Conservation (phyloP, 92 coral and sea anemone genomes). For the Zoanthus sociatus region DNA sequence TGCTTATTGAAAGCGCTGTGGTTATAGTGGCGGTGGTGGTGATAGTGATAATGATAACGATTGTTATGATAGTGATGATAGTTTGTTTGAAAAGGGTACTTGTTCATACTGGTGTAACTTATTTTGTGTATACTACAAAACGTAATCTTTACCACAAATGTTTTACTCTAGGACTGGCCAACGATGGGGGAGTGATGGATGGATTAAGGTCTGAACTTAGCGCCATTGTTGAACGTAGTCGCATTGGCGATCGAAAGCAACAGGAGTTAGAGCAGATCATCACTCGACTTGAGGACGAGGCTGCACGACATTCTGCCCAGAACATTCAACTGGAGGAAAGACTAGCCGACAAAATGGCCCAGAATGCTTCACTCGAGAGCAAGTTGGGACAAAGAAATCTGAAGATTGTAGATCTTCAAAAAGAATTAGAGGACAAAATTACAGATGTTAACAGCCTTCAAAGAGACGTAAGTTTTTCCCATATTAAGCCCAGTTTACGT, state of each 20-base stretch:
- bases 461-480: constrained; percentile 72
- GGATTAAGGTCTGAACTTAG: constrained; percentile 96
- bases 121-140: too few species aligned
- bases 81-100: too few species aligned
- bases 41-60: too few species aligned
- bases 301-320: constrained; percentile 80
- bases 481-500: not conserved
- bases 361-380: constrained; percentile 84
- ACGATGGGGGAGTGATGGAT: constrained; percentile 97
- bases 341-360: constrained; percentile 92
- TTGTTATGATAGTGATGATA: too few species aligned
- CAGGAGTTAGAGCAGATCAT: constrained; percentile 92
- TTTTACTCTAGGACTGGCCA: constrained; percentile 66
- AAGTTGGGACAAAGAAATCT: constrained; percentile 91
- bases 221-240: constrained; percentile 94
- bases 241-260: constrained; percentile 97
- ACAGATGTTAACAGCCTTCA: constrained; percentile 75
- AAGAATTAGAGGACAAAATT: constrained; percentile 80
- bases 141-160: too few species aligned
- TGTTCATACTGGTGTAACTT: too few species aligned
- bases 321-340: constrained; percentile 89
- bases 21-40: too few species aligned
- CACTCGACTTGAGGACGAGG: constrained; percentile 91
- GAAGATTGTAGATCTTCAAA: constrained; percentile 87
- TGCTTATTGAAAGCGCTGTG: too few species aligned